phyloP scores from a whole-genome alignment of 2,113 vertebrate species.

The Hoplias malabaricus region DNA sequence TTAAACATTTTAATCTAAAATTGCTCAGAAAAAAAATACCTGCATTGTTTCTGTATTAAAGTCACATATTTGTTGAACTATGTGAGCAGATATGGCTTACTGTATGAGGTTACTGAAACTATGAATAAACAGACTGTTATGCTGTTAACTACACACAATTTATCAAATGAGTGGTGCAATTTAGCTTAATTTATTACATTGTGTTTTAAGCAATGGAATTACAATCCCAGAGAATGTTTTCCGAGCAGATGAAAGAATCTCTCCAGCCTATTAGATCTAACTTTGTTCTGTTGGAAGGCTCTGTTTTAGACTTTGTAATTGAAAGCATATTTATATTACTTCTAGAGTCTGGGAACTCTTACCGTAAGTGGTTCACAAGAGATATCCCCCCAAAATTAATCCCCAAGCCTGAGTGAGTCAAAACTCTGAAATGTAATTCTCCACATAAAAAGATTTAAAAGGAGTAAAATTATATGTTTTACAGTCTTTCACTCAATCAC shows the following conservation, averaged over 20 bases:
- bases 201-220: not conserved
- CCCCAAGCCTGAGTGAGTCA: not conserved
- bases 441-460: not conserved
- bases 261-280: not conserved
- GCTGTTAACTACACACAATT: not conserved
- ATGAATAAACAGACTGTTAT: not conserved
- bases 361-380: slow-evolving; percentile 12
- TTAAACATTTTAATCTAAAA: too few species aligned
- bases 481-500: not conserved
- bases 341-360: slow-evolving; percentile 8
- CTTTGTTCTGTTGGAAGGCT: slow-evolving; percentile 43
- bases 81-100: not conserved
- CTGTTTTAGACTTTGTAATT: slow-evolving; percentile 39
- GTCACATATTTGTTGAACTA: not conserved
- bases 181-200: not conserved
- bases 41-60: too few species aligned
- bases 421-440: not conserved
- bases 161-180: not conserved
- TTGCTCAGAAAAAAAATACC: too few species aligned
- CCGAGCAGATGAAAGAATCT: slow-evolving; percentile 12
- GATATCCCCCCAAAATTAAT: not conserved
- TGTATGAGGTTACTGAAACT: not conserved
- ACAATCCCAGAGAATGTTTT: slow-evolving; percentile 8
- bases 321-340: slow-evolving; percentile 48
- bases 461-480: not conserved